These are phyloP conservation scores for Atractosteus spatula DNA, from an alignment of 2,113 vertebrate genomes.

Conservation along the genomic window DNA sequence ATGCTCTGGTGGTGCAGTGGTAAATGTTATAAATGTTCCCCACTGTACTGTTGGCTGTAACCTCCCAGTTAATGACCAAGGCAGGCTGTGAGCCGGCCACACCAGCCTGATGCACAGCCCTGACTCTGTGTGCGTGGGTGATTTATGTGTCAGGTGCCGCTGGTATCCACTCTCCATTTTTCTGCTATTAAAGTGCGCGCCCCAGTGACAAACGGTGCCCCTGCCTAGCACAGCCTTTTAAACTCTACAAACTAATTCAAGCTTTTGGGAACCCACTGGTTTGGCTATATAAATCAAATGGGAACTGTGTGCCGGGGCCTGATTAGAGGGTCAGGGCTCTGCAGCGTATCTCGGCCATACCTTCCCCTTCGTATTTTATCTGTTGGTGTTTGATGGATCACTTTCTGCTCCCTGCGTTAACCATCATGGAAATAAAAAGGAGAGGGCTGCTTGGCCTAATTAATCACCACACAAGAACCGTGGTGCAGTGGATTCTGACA, in stretches of 20 bases:
- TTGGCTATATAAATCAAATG: slow-evolving; percentile 62
- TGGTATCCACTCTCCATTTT: slow-evolving; percentile 49
- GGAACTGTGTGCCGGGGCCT: slow-evolving; percentile 44
- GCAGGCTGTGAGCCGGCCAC: background rate
- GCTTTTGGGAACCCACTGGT: slow-evolving; percentile 39
- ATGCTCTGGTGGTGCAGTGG: background rate
- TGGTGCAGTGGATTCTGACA: no score
- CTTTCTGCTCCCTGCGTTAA: slow-evolving; percentile 56
- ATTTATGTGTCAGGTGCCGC: slow-evolving; percentile 52
- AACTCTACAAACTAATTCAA: slow-evolving; percentile 57
- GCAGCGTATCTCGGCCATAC: slow-evolving; percentile 47
- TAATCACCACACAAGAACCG: slow-evolving; percentile 53
- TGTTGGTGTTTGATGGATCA: slow-evolving; percentile 50
- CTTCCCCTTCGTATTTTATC: slow-evolving; percentile 65
- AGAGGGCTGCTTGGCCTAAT: slow-evolving; percentile 56
- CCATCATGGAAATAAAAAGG: slow-evolving; percentile 52
- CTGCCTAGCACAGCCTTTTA: slow-evolving; percentile 42
- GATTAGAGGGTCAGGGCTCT: slow-evolving; percentile 52
- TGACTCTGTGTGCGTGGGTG: slow-evolving; percentile 40
- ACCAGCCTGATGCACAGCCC: slow-evolving; percentile 39
- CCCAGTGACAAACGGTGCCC: slow-evolving; percentile 56
- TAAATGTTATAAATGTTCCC: background rate
- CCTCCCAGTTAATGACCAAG: slow-evolving; percentile 13
- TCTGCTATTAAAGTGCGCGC: slow-evolving; percentile 56
- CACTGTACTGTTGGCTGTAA: slow-evolving; percentile 2